Conservation (phyloP, 1,140 invertebrate genomes). For the Eubasilissa regina region DNA sequence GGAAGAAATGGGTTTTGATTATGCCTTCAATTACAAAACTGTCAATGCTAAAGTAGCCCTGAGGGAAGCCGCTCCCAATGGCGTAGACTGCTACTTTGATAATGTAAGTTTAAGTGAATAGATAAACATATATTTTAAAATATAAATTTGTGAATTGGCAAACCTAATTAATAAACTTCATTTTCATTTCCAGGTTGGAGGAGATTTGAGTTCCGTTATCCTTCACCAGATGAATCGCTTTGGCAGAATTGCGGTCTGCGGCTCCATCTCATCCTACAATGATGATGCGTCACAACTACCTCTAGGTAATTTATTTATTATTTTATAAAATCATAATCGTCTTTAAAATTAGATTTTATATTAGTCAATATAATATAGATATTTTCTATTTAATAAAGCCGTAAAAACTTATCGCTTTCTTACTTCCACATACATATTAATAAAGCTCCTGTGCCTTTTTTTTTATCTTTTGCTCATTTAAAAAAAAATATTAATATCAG, state of each 20-base stretch:
- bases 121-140: background rate
- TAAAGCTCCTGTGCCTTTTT: background rate
- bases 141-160: background rate
- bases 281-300: conserved; percentile 63
- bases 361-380: background rate
- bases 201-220: conserved; percentile 74
- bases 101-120: conserved; percentile 72
- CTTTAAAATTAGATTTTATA: background rate
- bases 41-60: conserved; percentile 72
- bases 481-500: background rate
- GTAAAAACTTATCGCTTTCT: no score
- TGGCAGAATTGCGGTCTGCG: conserved; percentile 76
- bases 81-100: conserved; percentile 82
- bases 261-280: conserved; percentile 76
- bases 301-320: conserved; percentile 62
- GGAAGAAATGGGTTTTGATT: conserved; percentile 79
- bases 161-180: background rate
- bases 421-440: no score
- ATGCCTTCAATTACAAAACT: conserved; percentile 82
- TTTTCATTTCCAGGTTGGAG: conserved; percentile 72
- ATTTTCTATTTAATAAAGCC: background rate
- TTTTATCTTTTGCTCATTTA: background rate
- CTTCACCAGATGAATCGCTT: conserved; percentile 75
- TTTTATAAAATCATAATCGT: background rate
- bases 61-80: conserved; percentile 76